These are phyloP conservation scores for Columba guinea DNA, from an alignment of 2,797 vertebrate genomes.

Conservation along the genomic window DNA sequence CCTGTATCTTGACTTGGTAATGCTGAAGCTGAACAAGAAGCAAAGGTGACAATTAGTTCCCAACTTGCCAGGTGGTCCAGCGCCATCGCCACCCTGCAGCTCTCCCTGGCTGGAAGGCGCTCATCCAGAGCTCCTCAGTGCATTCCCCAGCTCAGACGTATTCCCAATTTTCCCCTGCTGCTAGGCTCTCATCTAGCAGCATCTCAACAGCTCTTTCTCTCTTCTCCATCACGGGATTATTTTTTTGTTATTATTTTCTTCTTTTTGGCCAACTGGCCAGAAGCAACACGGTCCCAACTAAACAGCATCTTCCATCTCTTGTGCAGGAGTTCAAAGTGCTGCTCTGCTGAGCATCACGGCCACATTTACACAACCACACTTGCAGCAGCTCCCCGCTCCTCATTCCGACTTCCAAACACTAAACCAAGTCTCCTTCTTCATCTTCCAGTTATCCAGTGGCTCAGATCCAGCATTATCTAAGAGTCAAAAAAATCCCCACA, in stretches of 20 bases:
- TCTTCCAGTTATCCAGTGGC: background rate
- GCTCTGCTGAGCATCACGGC: background rate
- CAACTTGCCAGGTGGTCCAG: background rate
- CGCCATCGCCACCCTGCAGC: background rate
- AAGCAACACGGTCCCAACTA: background rate
- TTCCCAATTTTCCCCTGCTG: background rate
- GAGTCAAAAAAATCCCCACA: background rate
- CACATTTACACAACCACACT: background rate
- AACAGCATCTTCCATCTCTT: background rate
- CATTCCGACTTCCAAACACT: background rate
- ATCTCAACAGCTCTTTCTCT: background rate
- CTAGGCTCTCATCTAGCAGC: background rate
- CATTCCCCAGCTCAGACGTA: background rate
- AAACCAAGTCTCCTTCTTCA: background rate
- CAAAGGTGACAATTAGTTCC: slow-evolving; percentile 13
- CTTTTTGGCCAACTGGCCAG: background rate
- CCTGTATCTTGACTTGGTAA: background rate
- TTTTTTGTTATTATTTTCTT: background rate
- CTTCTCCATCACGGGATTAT: background rate
- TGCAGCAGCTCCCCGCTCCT: background rate
- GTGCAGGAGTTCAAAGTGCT: background rate
- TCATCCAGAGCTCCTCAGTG: background rate
- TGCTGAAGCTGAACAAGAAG: background rate
- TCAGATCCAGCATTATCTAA: background rate
- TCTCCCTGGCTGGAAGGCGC: slow-evolving; percentile 16